Evolutionary conservation across 2,888 invertebrate species (phyloP).

Genomic region (Dyspetes luteomarginatus): DNA sequence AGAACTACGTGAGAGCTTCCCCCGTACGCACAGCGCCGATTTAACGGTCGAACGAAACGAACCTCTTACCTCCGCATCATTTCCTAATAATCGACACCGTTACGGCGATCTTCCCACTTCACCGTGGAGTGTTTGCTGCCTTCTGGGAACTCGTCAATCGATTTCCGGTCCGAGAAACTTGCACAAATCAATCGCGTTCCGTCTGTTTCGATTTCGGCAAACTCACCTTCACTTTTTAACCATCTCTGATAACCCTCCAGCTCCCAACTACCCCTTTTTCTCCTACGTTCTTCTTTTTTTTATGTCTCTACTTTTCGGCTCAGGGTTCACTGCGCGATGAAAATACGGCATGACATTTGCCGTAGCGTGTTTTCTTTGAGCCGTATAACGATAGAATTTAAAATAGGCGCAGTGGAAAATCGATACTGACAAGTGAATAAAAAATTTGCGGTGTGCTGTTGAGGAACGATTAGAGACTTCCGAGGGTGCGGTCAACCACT

Average conservation of each 20-base stretch:
- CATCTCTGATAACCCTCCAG: neutral
- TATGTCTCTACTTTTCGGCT: no score
- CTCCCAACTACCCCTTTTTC: no score
- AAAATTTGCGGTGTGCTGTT: constrained; percentile 24
- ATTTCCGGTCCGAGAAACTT: constrained; percentile 57
- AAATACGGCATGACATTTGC: no score
- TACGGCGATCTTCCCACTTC: constrained; percentile 36
- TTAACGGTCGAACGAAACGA: constrained; percentile 66
- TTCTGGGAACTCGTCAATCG: constrained; percentile 51
- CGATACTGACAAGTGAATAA: constrained; percentile 11
- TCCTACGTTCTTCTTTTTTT: no score
- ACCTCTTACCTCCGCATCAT: constrained; percentile 77
- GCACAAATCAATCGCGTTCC: constrained; percentile 57
- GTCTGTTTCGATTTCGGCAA: no score
- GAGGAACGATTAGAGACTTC: constrained; percentile 38
- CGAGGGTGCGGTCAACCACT: constrained; percentile 43
- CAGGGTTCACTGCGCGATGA: no score
- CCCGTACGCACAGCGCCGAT: constrained; percentile 58
- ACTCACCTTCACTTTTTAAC: constrained; percentile 66
- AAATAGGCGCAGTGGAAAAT: neutral
- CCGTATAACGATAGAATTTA: neutral
- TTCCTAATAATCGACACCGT: constrained; percentile 71
- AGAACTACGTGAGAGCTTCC: constrained; percentile 26
- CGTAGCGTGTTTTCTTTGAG: constrained; percentile 5
- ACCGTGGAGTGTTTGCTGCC: constrained; percentile 25